A percentile compares a stretch with the other conserved stretches of the same genome.
These are phyloP conservation scores for Tethea ocularis DNA, from an alignment of 2,888 invertebrate genomes.

Conservation along the genomic window DNA sequence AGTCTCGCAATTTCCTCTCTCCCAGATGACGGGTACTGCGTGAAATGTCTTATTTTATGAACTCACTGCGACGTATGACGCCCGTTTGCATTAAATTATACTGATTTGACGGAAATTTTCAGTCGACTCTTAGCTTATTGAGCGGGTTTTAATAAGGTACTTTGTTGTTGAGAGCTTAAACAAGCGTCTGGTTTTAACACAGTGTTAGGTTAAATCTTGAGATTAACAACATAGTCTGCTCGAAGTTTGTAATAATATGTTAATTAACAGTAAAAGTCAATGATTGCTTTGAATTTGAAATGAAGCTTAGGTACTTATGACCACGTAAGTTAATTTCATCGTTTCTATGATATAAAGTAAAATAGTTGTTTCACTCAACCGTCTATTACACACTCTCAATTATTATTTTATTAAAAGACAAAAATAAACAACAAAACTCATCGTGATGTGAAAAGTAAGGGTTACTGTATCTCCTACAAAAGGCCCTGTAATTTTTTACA, in stretches of 20 bases:
- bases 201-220: not conserved
- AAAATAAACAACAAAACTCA: too few relatives aligned
- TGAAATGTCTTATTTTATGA: conserved; percentile 60
- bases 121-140: conserved; percentile 12
- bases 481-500: too few relatives aligned
- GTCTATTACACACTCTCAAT: too few relatives aligned
- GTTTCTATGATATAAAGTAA: too few relatives aligned
- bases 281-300: not conserved
- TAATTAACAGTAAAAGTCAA: not conserved
- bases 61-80: conserved; percentile 25
- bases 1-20: conserved; percentile 51
- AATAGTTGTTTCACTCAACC: too few relatives aligned
- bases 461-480: too few relatives aligned
- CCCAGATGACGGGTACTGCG: conserved; percentile 49
- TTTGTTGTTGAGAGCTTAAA: not conserved
- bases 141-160: conserved; percentile 4
- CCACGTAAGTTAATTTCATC: too few relatives aligned
- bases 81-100: conserved; percentile 45
- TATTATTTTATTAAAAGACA: too few relatives aligned
- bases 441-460: too few relatives aligned
- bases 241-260: not conserved
- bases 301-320: too few relatives aligned
- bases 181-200: not conserved
- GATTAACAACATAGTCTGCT: not conserved
- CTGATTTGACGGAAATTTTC: conserved; percentile 32